phyloP scores from a whole-genome alignment of 2,888 invertebrate genomes.

The Platerodrilus igneus region DNA sequence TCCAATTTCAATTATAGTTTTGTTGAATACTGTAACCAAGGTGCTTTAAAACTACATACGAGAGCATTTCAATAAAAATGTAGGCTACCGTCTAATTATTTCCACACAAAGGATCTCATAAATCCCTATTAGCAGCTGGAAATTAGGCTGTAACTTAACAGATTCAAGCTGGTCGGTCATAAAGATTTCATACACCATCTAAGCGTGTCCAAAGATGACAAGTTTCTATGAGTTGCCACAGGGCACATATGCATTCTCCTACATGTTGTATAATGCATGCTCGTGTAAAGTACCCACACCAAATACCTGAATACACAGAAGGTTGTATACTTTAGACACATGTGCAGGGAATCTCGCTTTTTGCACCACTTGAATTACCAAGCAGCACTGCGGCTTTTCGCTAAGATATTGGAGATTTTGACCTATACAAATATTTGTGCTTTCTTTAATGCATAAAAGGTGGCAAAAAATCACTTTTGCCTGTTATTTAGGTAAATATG shows the following conservation, averaged over 20 bases:
- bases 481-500: too few species aligned
- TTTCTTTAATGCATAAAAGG: constrained; percentile 7
- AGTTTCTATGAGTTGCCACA: constrained; percentile 19
- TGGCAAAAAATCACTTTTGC: too few species aligned
- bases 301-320: constrained; percentile 9
- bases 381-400: constrained; percentile 4
- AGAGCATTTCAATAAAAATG: constrained; percentile 19
- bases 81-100: constrained; percentile 18
- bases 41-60: constrained; percentile 17
- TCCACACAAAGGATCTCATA: constrained; percentile 18
- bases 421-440: constrained; percentile 15
- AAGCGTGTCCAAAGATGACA: constrained; percentile 22
- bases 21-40: constrained; percentile 12
- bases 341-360: constrained; percentile 14
- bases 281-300: constrained; percentile 16
- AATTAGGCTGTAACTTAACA: constrained; percentile 3
- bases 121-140: too few species aligned
- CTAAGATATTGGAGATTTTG: constrained; percentile 13
- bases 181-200: constrained; percentile 23
- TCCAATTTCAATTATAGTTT: constrained; percentile 15
- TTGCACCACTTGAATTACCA: constrained; percentile 10
- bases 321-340: constrained; percentile 14
- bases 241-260: constrained; percentile 20
- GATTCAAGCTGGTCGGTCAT: constrained; percentile 19
- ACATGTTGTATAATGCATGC: constrained; percentile 21